Evolutionary conservation across 2,888 invertebrate species (phyloP), one percentile per base, ranked within the genome.

Genomic region (Tetramorium bicarinatum): DNA sequence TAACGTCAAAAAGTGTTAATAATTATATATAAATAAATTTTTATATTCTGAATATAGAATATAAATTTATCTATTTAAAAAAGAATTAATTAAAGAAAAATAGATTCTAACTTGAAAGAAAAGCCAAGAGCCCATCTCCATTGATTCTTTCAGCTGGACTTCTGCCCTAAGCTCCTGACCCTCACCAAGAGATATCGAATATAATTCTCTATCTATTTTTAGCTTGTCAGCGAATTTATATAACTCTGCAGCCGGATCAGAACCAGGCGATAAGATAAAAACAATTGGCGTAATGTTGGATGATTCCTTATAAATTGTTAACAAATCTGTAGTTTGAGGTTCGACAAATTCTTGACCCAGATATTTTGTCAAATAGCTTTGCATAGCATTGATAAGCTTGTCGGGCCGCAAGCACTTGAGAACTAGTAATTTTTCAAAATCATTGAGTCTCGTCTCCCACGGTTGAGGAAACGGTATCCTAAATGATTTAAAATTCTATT

Each of bases 101-200:
- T 25, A 34, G n/a, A 1, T 71, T 41, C 52, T 87, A 92, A 97
- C 97, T 95, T 97, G 98, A 94, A 98, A 97, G 94, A 98, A 98
- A 0, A 98, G 97, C 98, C 98, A 99, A 91, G 97, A 97, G 0
- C 98, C 98, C 83, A 96, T 95, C 90, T 98, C 97, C 87, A 96
- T 96, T 4, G 98, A 98, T 69, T 96, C 95, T 84, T 95, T 95
- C 95, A 98, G 97, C 96, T 98, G 96, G 41, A 96, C 96, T 91
- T 97, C 97, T 0, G 98, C 98, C 67, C 97, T 95, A 0, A 98
- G 98, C 0, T 98, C 98, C 94, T 98, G 98, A 0, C 98, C 98
- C 94, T 98, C 98, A 0, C 98, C 98, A 15, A 99, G 95, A 0
- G 98, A 98, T 86, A 98, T 98, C 87, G 98, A 97, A 92, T 96